Percentiles rank a stretch among this genome's conserved stretches.
phyloP scores from a whole-genome alignment of 2,888 invertebrate genomes.

The Acleris laterana region DNA sequence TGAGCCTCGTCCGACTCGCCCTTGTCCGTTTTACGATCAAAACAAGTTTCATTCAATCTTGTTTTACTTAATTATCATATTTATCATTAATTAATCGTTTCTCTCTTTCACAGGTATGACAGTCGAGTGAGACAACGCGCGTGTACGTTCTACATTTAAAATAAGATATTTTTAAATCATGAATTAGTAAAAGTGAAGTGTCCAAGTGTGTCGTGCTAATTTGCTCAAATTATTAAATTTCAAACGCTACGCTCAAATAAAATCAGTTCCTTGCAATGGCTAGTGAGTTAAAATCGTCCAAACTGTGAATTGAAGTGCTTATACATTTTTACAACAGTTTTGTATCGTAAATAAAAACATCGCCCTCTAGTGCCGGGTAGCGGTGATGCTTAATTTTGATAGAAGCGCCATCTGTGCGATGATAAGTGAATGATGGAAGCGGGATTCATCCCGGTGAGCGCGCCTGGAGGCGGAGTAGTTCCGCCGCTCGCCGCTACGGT shows the following conservation, averaged over 20 bases:
- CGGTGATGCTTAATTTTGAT: slow-evolving; percentile 38
- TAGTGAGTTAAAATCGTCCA: slow-evolving; percentile 64
- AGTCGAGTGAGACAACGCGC: slow-evolving; percentile 47
- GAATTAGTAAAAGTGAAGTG: slow-evolving; percentile 38
- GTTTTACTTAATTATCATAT: slow-evolving; percentile 20
- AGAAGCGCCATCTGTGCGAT: slow-evolving; percentile 68
- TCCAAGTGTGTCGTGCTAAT: slow-evolving; percentile 38
- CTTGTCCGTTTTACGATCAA: slow-evolving; percentile 4
- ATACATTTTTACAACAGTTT: not conserved
- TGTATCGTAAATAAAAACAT: not conserved
- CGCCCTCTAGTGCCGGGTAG: not conserved
- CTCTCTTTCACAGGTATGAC: slow-evolving; percentile 59
- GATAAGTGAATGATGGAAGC: slow-evolving; percentile 70
- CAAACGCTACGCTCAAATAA: slow-evolving; percentile 23
- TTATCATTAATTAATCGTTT: slow-evolving; percentile 18
- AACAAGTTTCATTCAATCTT: slow-evolving; percentile 32
- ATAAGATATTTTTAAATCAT: not conserved
- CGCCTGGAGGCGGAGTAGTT: slow-evolving; percentile 49
- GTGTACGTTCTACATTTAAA: slow-evolving; percentile 43
- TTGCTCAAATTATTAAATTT: slow-evolving; percentile 44
- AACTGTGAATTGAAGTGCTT: slow-evolving; percentile 59
- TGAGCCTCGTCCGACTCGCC: too few relatives aligned
- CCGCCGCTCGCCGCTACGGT: slow-evolving; percentile 57
- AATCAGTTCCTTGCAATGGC: slow-evolving; percentile 67
- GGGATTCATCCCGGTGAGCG: slow-evolving; percentile 75